Conservation (phyloP, 2,797 vertebrate genomes). For the Myotis pilosus region DNA sequence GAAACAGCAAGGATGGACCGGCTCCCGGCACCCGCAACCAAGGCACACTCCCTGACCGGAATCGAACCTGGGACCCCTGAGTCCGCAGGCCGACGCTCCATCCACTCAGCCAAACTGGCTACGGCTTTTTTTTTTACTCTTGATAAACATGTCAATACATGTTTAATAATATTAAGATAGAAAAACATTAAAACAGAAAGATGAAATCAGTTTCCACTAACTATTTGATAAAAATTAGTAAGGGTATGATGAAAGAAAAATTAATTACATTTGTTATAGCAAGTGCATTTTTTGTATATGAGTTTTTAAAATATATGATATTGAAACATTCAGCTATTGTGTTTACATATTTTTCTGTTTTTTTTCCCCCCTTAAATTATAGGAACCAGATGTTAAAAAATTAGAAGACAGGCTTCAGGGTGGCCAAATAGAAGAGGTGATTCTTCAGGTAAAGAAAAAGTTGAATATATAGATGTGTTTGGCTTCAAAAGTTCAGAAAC, state of each 20-base stretch:
- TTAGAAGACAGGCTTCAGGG: slow-evolving; percentile 91
- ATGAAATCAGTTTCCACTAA: slow-evolving; percentile 1
- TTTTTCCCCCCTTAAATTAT: slow-evolving; percentile 57
- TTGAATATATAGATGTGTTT: slow-evolving; percentile 28
- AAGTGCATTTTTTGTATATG: background rate
- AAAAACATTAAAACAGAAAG: slow-evolving; percentile 28
- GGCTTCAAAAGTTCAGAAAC: background rate
- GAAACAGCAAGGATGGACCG: too few species aligned
- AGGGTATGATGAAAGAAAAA: background rate
- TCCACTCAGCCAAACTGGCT: too few species aligned
- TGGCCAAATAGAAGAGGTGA: slow-evolving; percentile 95
- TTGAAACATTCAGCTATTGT: background rate
- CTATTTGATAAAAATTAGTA: slow-evolving; percentile 1
- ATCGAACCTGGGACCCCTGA: too few species aligned
- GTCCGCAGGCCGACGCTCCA: too few species aligned
- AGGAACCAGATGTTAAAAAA: slow-evolving; percentile 91
- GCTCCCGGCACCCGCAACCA: too few species aligned
- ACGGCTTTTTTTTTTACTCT: slow-evolving; percentile 1
- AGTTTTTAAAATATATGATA: background rate
- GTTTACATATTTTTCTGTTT: slow-evolving; percentile 24
- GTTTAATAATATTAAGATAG: slow-evolving; percentile 26
- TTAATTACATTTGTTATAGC: background rate
- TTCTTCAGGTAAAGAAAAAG: slow-evolving; percentile 89
- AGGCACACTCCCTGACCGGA: too few species aligned
- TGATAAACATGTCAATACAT: slow-evolving; percentile 9